These are phyloP conservation scores for Pogona vitticeps DNA, from an alignment of 2,113 vertebrate species.

Conservation along the genomic window DNA sequence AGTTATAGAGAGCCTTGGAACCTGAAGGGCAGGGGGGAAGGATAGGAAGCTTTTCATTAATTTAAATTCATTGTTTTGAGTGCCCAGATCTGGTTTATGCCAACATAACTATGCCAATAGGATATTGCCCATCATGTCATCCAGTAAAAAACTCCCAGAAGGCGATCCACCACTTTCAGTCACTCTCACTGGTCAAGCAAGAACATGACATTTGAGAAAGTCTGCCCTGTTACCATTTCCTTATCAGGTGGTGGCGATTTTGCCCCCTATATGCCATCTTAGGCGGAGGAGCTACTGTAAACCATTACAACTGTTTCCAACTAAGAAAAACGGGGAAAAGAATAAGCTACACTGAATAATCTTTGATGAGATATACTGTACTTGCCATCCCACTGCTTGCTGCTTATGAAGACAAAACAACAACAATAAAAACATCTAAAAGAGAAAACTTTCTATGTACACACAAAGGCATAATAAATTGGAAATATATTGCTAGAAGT, in stretches of 20 bases:
- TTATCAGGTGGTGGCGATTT: conserved; percentile 34
- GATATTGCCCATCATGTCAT: conserved; percentile 60
- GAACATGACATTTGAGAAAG: conserved; percentile 49
- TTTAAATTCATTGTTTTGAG: too few species aligned
- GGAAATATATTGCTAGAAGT: not conserved
- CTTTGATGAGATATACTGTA: conserved; percentile 1
- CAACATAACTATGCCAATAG: too few species aligned
- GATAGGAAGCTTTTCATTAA: too few species aligned
- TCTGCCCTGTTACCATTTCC: conserved; percentile 45
- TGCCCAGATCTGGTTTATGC: too few species aligned
- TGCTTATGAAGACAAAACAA: not conserved
- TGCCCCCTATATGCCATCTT: conserved; percentile 42
- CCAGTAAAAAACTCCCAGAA: conserved; percentile 66
- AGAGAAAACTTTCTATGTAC: not conserved
- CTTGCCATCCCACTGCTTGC: not conserved
- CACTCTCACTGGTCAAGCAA: conserved; percentile 61
- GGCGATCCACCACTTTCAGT: conserved; percentile 57
- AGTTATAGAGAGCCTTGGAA: too few species aligned
- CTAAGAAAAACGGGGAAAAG: conserved; percentile 3
- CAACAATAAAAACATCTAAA: not conserved
- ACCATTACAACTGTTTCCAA: conserved; percentile 46
- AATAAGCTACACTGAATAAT: conserved; percentile 7
- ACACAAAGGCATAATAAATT: not conserved
- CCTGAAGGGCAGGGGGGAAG: too few species aligned
- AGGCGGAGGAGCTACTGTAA: conserved; percentile 36